Conservation (phyloP, 1,140 invertebrate species). For the Polyergus mexicanus region DNA sequence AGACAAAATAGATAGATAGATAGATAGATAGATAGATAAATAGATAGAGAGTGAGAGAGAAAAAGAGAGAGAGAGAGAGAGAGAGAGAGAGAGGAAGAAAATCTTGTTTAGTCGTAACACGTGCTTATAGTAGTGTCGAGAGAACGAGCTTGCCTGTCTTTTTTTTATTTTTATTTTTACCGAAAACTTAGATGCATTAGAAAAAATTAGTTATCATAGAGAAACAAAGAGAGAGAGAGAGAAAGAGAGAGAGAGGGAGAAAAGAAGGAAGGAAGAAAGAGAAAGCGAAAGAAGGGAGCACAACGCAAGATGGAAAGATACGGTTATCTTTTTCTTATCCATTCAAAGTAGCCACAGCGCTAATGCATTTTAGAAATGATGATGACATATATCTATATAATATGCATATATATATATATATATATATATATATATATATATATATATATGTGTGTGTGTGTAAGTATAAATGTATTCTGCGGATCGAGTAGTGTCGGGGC, state of each 20-base stretch:
- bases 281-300: constrained; percentile 44
- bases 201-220: constrained; percentile 47
- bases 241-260: no score
- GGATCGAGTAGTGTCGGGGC: constrained; percentile 56
- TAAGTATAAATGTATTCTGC: constrained; percentile 40
- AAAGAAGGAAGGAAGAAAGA: no score
- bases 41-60: constrained; percentile 65
- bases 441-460: constrained; percentile 42
- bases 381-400: constrained; percentile 42
- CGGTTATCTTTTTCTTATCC: constrained; percentile 33
- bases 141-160: constrained; percentile 69
- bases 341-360: constrained; percentile 7
- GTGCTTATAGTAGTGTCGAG: constrained; percentile 63
- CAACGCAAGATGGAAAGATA: constrained; percentile 37
- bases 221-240: constrained; percentile 19
- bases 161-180: constrained; percentile 59
- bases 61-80: constrained; percentile 57
- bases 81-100: constrained; percentile 54
- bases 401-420: constrained; percentile 49
- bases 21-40: constrained; percentile 55
- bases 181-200: constrained; percentile 58
- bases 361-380: constrained; percentile 19
- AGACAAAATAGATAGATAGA: constrained; percentile 64
- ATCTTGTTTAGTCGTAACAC: constrained; percentile 60
- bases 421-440: constrained; percentile 46